These are phyloP conservation scores for Anoplophora glabripennis DNA, from an alignment of 1,140 invertebrate genomes.

Conservation along the genomic window DNA sequence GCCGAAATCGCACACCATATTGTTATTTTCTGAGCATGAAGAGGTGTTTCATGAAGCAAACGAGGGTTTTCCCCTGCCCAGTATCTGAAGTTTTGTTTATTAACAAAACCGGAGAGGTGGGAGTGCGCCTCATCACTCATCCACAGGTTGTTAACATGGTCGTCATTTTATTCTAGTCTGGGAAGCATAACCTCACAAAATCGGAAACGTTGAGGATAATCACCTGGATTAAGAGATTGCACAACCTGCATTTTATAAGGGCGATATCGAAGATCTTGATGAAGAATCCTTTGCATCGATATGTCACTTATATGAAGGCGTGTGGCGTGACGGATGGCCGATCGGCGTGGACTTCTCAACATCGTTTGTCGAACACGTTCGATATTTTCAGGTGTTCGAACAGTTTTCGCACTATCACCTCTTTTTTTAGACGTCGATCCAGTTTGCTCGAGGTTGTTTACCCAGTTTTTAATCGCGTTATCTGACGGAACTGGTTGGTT, in stretches of 20 bases:
- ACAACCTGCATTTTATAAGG: slow-evolving; percentile 19
- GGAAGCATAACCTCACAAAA: slow-evolving; percentile 12
- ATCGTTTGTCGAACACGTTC: slow-evolving; percentile 21
- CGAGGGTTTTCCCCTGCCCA: too few relatives aligned
- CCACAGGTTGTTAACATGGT: slow-evolving; percentile 8
- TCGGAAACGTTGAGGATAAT: slow-evolving; percentile 17
- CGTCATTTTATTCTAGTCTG: slow-evolving; percentile 14
- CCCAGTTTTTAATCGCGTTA: too few relatives aligned
- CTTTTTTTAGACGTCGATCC: slow-evolving; percentile 14
- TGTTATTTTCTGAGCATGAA: too few relatives aligned
- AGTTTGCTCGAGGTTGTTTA: too few relatives aligned
- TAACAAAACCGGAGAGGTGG: too few relatives aligned
- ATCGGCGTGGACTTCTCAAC: slow-evolving; percentile 19
- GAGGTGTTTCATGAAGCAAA: too few relatives aligned
- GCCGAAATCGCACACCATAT: too few relatives aligned
- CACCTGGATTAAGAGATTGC: slow-evolving; percentile 15
- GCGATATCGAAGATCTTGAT: slow-evolving; percentile 7
- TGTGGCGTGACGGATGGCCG: slow-evolving; percentile 11
- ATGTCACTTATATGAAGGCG: slow-evolving; percentile 14
- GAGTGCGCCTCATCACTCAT: too few relatives aligned
- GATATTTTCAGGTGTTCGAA: slow-evolving; percentile 9
- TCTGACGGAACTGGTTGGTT: too few relatives aligned
- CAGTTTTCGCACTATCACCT: slow-evolving; percentile 4
- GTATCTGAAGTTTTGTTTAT: too few relatives aligned
- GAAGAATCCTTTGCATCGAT: slow-evolving; percentile 14